Base-by-base conservation (phyloP, 2,113 vertebrate species). In the Myxocyprinus asiaticus region DNA sequence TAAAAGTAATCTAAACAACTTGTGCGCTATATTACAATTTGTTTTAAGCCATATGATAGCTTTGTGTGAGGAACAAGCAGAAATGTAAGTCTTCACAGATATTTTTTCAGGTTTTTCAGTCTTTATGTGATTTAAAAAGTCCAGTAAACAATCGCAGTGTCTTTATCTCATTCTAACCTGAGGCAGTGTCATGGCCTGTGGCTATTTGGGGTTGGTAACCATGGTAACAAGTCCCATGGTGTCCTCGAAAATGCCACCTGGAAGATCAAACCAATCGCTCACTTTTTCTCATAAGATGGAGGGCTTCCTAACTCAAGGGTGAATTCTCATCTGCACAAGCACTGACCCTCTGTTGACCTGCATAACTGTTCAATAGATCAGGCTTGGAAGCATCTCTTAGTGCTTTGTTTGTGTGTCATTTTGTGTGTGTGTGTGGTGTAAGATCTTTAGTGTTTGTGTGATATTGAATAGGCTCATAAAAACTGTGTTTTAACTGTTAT, bases 181-280 rank as follows among this genome's bases (percentile, higher is more conserved):
- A 67, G 81, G 87, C 85, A 84, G 79, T 87, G 88, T 87, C 84
- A 58, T 77, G 72, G 86, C 85, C 87, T 72, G 71, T 86, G 86
- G 88, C 88, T 91, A 91, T 90, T 1, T 88, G 87, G 88, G 88
- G 90, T 84, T 86, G 80, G 90, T 92, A 88, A 82, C 91, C 86
- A 91, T 92, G 88, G 92, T 84, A 91, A 93, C 90, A 84, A 79
- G 80, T 86, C 74, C 50, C 79, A 76, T 85, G 83, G 86, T 90
- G 84, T 86, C 89, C 90, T 59, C 62, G 79, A 85, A 84, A 89
- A 85, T 83, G 90, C 90, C 90, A 92, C 89, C 88, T 88, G 87
- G 85, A 90, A 86, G 80, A 72, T 66, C 71, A 76, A 65, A 72
- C 71, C 15, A 62, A 75, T 88, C 79, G 86, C 82, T 81, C 84